phyloP scores from a whole-genome alignment of 2,113 vertebrate species.

The Talpa occidentalis region DNA sequence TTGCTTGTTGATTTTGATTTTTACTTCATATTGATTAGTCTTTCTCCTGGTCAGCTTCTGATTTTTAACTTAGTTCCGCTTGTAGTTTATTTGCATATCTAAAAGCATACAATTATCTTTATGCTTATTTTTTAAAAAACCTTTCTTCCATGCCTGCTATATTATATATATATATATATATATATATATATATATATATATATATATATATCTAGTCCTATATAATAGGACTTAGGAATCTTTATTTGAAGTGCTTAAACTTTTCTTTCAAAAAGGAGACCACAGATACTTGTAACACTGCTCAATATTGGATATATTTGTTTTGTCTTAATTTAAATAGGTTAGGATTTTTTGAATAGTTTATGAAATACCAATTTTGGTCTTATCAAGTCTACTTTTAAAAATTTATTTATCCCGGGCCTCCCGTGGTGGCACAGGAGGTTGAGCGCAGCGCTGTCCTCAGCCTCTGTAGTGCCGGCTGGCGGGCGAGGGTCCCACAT shows the following conservation, averaged over 20 bases:
- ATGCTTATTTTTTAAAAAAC: neutral
- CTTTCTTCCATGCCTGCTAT: neutral
- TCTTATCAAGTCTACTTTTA: neutral
- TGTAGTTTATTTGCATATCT: neutral
- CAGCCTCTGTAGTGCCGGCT: too few species aligned
- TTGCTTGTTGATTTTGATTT: too few species aligned
- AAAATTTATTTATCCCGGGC: too few species aligned
- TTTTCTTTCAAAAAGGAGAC: neutral
- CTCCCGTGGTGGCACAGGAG: too few species aligned
- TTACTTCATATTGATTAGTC: too few species aligned
- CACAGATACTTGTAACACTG: neutral
- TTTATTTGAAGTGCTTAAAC: neutral
- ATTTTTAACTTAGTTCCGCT: neutral
- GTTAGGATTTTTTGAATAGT: neutral
- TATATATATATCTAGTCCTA: too few species aligned
- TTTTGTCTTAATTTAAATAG: neutral
- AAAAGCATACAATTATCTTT: neutral
- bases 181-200: too few species aligned
- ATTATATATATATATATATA: too few species aligned
- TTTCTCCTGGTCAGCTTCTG: neutral
- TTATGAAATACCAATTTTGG: neutral
- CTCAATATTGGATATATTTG: neutral
- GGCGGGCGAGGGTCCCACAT: too few species aligned
- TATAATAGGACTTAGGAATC: neutral
- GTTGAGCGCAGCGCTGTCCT: too few species aligned